Evolutionary conservation across 2,113 vertebrate species (phyloP).

Genomic region (Beaufortia kweichowensis): DNA sequence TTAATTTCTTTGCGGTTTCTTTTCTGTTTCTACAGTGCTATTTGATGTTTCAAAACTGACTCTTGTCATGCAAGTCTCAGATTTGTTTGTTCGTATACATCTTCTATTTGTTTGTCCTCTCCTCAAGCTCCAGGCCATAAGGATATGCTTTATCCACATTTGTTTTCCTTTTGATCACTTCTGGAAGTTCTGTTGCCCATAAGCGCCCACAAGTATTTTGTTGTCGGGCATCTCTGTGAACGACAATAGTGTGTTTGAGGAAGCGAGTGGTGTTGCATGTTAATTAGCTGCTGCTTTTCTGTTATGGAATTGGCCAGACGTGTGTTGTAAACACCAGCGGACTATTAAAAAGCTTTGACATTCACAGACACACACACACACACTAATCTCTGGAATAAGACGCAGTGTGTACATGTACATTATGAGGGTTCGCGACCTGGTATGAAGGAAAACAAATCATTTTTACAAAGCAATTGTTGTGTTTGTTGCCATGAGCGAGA

Average conservation of each 20-base stretch:
- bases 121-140: neutral
- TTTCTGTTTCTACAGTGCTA: too few species aligned
- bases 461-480: neutral
- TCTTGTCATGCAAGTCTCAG: neutral
- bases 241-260: constrained; percentile 71
- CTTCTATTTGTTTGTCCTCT: neutral
- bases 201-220: constrained; percentile 41
- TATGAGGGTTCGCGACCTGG: neutral
- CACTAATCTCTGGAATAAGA: neutral
- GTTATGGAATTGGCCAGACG: constrained; percentile 63
- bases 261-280: constrained; percentile 69
- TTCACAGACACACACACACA: neutral
- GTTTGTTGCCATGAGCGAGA: neutral
- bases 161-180: constrained; percentile 43
- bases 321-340: constrained; percentile 53
- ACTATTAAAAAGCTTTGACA: constrained; percentile 45
- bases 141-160: neutral
- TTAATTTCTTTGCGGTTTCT: too few species aligned
- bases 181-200: constrained; percentile 45
- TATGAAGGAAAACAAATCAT: neutral
- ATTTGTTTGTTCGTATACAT: neutral
- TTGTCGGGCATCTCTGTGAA: constrained; percentile 56
- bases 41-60: neutral
- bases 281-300: constrained; percentile 68
- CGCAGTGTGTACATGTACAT: neutral